phyloP scores from a whole-genome alignment of 2,888 invertebrate genomes.

The Vanessa cardui region DNA sequence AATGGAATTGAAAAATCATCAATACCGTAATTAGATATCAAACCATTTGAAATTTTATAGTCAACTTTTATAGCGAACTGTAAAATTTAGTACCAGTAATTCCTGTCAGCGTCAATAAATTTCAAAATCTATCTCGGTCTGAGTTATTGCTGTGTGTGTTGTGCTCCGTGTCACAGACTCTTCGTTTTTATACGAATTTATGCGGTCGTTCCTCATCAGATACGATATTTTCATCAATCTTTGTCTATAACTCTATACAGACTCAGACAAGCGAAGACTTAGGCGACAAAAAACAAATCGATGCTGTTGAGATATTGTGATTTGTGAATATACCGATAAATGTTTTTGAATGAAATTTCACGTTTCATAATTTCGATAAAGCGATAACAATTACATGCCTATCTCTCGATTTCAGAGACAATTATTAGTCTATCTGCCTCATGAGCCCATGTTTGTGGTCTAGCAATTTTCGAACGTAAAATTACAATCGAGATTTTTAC shows the following conservation, averaged over 20 bases:
- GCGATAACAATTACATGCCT: slow-evolving; percentile 10
- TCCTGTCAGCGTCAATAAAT: slow-evolving; percentile 32
- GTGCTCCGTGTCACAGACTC: slow-evolving; percentile 27
- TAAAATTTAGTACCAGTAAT: slow-evolving; percentile 31
- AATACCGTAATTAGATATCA: neutral
- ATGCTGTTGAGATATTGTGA: too few relatives aligned
- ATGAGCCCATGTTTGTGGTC: slow-evolving; percentile 8
- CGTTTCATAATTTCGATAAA: slow-evolving; percentile 12
- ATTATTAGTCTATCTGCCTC: slow-evolving; percentile 12
- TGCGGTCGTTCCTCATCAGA: slow-evolving; percentile 27
- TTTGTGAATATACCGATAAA: too few relatives aligned
- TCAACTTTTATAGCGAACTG: slow-evolving; percentile 13
- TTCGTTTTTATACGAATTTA: slow-evolving; percentile 37
- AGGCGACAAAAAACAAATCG: too few relatives aligned
- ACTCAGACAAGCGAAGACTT: too few relatives aligned
- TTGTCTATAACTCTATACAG: neutral
- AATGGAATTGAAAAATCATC: neutral
- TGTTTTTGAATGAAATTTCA: neutral
- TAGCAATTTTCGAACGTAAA: slow-evolving; percentile 14
- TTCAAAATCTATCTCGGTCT: slow-evolving; percentile 31
- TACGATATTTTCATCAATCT: slow-evolving; percentile 17
- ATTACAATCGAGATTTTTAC: slow-evolving; percentile 3
- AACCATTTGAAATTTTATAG: slow-evolving; percentile 18
- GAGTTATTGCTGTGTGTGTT: slow-evolving; percentile 28
- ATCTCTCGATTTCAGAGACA: slow-evolving; percentile 10